Evolutionary conservation across 2,888 invertebrate species (phyloP).

Genomic region (Calephelis perditalis): DNA sequence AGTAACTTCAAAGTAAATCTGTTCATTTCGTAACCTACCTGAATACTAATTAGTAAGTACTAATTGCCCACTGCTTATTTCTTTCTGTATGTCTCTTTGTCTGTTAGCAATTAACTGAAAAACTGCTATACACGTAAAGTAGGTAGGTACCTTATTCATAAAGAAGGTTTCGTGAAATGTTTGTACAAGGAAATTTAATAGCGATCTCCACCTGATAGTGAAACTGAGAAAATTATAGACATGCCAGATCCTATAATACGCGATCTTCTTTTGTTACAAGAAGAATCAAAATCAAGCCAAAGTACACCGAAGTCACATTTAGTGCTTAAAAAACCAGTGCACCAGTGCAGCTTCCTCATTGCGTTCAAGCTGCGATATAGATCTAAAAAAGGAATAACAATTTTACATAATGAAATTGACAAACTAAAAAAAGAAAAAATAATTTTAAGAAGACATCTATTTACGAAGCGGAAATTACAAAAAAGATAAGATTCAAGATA

Average conservation of each 20-base stretch:
- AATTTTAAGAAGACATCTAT: constrained; percentile 6
- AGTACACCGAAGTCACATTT: too few relatives aligned
- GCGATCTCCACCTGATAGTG: neutral
- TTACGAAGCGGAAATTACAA: constrained; percentile 1
- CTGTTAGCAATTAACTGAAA: neutral
- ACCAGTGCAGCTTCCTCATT: too few relatives aligned
- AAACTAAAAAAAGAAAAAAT: constrained; percentile 4
- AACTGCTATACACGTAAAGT: too few relatives aligned
- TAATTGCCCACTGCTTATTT: neutral
- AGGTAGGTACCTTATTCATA: neutral
- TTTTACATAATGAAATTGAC: too few relatives aligned
- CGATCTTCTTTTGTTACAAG: constrained; percentile 1
- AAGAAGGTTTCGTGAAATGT: constrained; percentile 10
- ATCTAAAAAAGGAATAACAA: too few relatives aligned
- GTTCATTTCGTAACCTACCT: neutral
- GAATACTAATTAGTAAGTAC: neutral
- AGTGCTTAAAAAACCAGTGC: too few relatives aligned
- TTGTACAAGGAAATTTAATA: constrained; percentile 9
- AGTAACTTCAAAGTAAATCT: neutral
- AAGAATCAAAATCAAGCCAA: too few relatives aligned
- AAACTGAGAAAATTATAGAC: neutral
- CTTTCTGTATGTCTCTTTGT: neutral
- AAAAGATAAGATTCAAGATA: constrained; percentile 1
- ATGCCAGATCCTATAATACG: too few relatives aligned
- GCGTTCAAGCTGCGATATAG: too few relatives aligned